Evolutionary conservation across 2,888 invertebrate species (phyloP), one percentile per base, ranked within the genome.

Genomic region (Platycnemis pennipes): DNA sequence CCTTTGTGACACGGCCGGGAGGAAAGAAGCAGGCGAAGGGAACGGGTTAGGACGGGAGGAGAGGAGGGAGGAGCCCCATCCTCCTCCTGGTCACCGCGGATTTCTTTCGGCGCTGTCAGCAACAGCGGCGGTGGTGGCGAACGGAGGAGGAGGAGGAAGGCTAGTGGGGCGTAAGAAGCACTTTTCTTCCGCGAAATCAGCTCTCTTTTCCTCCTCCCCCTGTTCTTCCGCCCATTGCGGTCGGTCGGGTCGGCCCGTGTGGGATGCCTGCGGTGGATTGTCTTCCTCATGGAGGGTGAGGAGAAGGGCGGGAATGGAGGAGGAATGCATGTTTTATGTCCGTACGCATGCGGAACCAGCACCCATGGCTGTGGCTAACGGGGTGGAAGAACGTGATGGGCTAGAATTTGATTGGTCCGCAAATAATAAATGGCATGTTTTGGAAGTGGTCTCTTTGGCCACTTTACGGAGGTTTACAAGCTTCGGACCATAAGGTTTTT

Each of bases 121-220:
- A 63, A 26, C 63, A 63, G 63, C 63, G n/a, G 63, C 63, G n/a
- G n/a, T 7, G 26, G 63, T n/a, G 63, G 63, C 7, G 63, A 7
- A n/a, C 63, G 26, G 63, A n/a, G 63, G 2, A 7, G 63, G n/a
- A 5, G 63, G 63, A n/a, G 5, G 7, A n/a, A 2, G 5, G 5
- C 4, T 5, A n/a, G 56, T 22, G 46, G 53, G 31, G 88, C 31
- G 53, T 89, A 56, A 88, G 19, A n/a, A 88, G 88, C 88, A 56
- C 89, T 56, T 56, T 42, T 56, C 89, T 56, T 89, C 42, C 56
- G 89, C 37, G 42, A 56, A 89, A 89, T 89, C 89, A 89, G 56
- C 89, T 45, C 22, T 89, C 89, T 89, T 37, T 37, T 45, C n/a
- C 53, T 42, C 37, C 85, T 8, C 86, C 37, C 19, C 0, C 86